A percentile compares a stretch with the other conserved stretches of the same genome.
Evolutionary conservation across 1,140 invertebrate genomes (phyloP).

Genomic region (Drosophila chauvacae): DNA sequence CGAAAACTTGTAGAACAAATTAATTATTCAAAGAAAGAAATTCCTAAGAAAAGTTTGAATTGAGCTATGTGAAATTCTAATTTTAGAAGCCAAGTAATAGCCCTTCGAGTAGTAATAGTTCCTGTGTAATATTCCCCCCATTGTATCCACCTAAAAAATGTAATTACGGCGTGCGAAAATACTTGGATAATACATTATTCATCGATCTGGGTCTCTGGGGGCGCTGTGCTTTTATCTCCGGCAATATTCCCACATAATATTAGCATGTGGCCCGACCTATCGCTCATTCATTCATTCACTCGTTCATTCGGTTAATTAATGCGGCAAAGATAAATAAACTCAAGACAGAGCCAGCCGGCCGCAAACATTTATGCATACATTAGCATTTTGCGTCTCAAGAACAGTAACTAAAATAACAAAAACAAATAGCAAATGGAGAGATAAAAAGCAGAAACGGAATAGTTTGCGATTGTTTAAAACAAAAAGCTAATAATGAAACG

Average conservation of each 20-base stretch:
- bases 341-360: conserved; percentile 28
- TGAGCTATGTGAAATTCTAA: not conserved
- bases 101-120: not conserved
- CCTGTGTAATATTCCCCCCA: conserved; percentile 1
- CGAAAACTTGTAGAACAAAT: not conserved
- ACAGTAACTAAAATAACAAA: conserved; percentile 44
- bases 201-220: conserved; percentile 37
- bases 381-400: conserved; percentile 53
- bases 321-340: conserved; percentile 76
- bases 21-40: not conserved
- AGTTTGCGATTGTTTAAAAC: conserved; percentile 68
- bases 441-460: conserved; percentile 41
- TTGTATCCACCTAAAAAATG: conserved; percentile 11
- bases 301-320: conserved; percentile 66
- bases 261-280: conserved; percentile 52
- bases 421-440: conserved; percentile 12
- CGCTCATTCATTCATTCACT: conserved; percentile 46
- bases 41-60: not conserved
- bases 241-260: conserved; percentile 74
- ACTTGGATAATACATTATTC: conserved; percentile 64
- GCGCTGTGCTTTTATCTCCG: conserved; percentile 17
- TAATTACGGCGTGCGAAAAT: conserved; percentile 72
- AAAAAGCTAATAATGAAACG: conserved; percentile 49
- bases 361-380: conserved; percentile 67
- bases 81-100: not conserved